Evolutionary conservation across 1,140 invertebrate species (phyloP).

Genomic region (Drosophila rufa): DNA sequence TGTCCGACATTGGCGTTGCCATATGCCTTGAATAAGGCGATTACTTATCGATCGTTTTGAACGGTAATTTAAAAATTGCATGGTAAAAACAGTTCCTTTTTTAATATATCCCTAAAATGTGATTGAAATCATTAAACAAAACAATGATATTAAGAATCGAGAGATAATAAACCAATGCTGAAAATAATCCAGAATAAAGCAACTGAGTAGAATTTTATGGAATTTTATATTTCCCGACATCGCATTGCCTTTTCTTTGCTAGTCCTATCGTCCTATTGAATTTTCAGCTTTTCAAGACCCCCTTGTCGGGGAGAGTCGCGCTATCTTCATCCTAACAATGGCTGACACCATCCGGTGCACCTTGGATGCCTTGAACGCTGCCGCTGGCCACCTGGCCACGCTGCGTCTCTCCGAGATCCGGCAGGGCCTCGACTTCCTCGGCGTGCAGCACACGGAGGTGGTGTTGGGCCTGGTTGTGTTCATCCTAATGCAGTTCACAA

Average conservation of each 20-base stretch:
- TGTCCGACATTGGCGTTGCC: neutral
- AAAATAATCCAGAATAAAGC: neutral
- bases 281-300: neutral
- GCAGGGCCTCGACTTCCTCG: slow-evolving; percentile 54
- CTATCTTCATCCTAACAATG: slow-evolving; percentile 49
- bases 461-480: slow-evolving; percentile 47
- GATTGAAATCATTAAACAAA: neutral
- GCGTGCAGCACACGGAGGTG: slow-evolving; percentile 54
- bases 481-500: slow-evolving; percentile 63
- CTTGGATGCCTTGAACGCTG: slow-evolving; percentile 7
- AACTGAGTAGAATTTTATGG: too few species aligned
- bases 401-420: slow-evolving; percentile 48
- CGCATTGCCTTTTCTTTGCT: slow-evolving; percentile 6
- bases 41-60: neutral
- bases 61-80: neutral
- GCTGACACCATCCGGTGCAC: slow-evolving; percentile 1
- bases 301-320: slow-evolving; percentile 12
- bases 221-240: neutral
- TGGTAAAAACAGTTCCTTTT: too few species aligned
- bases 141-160: too few species aligned
- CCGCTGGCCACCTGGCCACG: slow-evolving; percentile 27
- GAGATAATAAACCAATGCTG: too few species aligned
- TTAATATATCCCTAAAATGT: neutral
- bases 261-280: neutral
- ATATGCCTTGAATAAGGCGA: neutral